Percentiles rank a stretch among this genome's conserved stretches.
Conservation (phyloP, 2,888 invertebrate genomes). For the Anodontia alba region DNA sequence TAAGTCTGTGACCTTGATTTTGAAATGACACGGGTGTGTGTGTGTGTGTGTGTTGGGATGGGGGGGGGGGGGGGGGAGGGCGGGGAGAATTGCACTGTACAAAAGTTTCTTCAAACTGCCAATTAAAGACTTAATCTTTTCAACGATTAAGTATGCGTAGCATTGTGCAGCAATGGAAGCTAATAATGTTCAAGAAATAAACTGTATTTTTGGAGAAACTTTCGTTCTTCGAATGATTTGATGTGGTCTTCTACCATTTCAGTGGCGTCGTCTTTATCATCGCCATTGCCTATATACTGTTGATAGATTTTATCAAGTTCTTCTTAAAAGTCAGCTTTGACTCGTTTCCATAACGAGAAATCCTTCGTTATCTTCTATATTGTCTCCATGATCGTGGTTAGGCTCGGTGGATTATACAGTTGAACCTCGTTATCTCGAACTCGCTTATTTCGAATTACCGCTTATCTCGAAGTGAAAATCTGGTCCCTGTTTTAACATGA, state of each 20-base stretch:
- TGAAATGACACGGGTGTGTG: too few species aligned
- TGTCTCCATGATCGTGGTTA: neutral
- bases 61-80: too few species aligned
- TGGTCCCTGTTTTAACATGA: too few species aligned
- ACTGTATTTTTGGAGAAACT: neutral
- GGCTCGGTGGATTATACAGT: too few species aligned
- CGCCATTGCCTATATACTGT: neutral
- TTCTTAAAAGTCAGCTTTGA: neutral
- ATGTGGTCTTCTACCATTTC: slow-evolving; percentile 13
- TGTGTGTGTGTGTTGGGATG: too few species aligned
- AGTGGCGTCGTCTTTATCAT: neutral
- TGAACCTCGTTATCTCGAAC: too few species aligned
- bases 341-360: too few species aligned
- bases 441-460: too few species aligned
- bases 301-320: slow-evolving; percentile 16
- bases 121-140: neutral
- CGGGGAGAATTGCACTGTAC: too few species aligned
- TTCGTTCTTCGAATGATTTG: slow-evolving; percentile 1
- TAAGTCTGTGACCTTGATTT: too few species aligned
- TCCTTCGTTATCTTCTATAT: slow-evolving; percentile 25
- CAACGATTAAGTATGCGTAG: neutral
- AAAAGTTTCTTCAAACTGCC: too few species aligned
- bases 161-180: neutral
- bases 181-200: neutral
- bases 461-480: too few species aligned